These are phyloP conservation scores for Polyommatus iphigenia DNA, from an alignment of 2,888 invertebrate genomes.

Conservation along the genomic window DNA sequence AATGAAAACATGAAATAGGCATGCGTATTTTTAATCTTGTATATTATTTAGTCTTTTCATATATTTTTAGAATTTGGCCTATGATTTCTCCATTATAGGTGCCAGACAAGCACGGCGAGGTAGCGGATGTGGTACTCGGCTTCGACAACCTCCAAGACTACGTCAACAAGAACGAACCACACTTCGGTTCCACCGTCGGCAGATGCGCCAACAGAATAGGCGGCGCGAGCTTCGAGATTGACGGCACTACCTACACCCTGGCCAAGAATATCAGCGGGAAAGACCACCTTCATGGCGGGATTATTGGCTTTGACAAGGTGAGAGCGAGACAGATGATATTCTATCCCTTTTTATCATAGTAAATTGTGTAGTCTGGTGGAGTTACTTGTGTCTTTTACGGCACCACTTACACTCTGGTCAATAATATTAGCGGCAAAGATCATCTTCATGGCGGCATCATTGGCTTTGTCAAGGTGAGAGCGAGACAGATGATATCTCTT, in stretches of 20 bases:
- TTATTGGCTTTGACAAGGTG: constrained; percentile 88
- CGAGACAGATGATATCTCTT: too few species aligned
- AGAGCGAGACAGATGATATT: constrained; percentile 41
- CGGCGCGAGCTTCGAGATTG: constrained; percentile 77
- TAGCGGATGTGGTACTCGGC: constrained; percentile 90
- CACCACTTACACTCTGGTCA: too few species aligned
- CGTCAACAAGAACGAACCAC: constrained; percentile 73
- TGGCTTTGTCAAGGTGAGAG: too few species aligned
- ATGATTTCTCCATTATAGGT: constrained; percentile 62
- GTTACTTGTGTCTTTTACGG: too few species aligned
- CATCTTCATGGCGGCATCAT: too few species aligned
- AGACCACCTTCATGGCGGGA: constrained; percentile 92
- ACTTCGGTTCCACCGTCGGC: constrained; percentile 93
- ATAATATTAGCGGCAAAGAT: too few species aligned
- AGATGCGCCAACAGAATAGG: constrained; percentile 92
- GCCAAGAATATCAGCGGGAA: constrained; percentile 86
- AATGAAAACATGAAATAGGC: too few species aligned
- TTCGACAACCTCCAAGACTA: constrained; percentile 87
- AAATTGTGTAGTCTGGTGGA: too few species aligned
- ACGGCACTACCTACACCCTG: constrained; percentile 83
- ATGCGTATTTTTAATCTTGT: too few species aligned
- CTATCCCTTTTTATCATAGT: too few species aligned
- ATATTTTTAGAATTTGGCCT: too few species aligned
- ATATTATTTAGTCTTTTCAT: too few species aligned
- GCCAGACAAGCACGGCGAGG: constrained; percentile 84